phyloP scores from a whole-genome alignment of 2,113 vertebrate species.

The Charadrius vociferus region DNA sequence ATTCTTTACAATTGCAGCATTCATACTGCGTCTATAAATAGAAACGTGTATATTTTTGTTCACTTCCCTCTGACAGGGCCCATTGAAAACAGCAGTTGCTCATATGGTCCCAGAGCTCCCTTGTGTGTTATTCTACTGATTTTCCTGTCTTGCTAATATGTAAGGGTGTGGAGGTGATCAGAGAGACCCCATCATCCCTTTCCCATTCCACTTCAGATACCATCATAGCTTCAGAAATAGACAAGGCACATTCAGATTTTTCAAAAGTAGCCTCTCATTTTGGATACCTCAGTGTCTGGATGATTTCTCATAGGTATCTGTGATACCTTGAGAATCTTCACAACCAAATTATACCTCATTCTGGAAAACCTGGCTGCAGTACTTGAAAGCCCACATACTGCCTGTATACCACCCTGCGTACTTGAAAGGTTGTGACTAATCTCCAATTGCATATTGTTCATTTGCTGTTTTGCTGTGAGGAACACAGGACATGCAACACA shows the following conservation, averaged over 20 bases:
- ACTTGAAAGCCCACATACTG: not conserved
- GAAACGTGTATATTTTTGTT: not conserved
- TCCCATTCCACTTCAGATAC: not conserved
- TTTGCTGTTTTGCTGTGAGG: not conserved
- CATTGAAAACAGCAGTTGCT: not conserved
- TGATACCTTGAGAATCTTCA: not conserved
- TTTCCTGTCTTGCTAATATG: not conserved
- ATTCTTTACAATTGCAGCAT: not conserved
- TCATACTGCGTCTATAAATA: not conserved
- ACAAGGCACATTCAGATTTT: not conserved
- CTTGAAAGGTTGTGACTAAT: not conserved
- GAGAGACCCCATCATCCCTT: not conserved
- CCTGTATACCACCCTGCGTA: rapidly evolving
- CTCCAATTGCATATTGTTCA: not conserved
- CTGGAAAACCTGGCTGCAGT: not conserved
- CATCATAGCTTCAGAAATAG: not conserved
- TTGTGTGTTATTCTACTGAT: not conserved
- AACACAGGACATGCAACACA: not conserved
- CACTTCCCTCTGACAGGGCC: not conserved
- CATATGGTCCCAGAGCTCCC: not conserved
- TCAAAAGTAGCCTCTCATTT: not conserved
- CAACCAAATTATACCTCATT: not conserved
- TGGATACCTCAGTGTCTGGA: not conserved
- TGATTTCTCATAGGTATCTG: not conserved
- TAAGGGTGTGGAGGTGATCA: not conserved